Evolutionary conservation across 2,888 invertebrate genomes (phyloP), one percentile per base, ranked within the genome.

Genomic region (Cordylochernes scorpioides): DNA sequence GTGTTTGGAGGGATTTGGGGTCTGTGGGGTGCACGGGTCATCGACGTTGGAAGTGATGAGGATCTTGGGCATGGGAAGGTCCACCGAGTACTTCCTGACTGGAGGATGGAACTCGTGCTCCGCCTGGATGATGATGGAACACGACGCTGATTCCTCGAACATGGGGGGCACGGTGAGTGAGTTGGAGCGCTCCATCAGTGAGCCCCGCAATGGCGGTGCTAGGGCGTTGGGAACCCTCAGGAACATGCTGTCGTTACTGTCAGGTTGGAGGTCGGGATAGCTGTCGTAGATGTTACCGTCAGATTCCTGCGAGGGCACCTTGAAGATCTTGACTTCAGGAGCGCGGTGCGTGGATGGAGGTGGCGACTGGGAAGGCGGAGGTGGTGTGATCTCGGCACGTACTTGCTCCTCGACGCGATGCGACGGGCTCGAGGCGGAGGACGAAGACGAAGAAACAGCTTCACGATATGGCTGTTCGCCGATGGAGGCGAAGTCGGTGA

Each of bases 31-130:
- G 31, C 44, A 33, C 26, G 72, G 71, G 4, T 60, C 55, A 45
- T 73, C 72, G 51, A 69, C 63, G 44, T 70, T 71, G 42, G 67
- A 67, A 1, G 72, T 72, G 16, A 73, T 65, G 9, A 70, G 71
- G 18, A 49, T 49, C 15, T 44, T 41, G 8, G 44, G 44, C 24
- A 35, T 34, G 3, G 38, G 38, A 24, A 43, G 32, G 29, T 43
- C 44, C 10, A 41, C 31, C 4, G 43, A 44, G 17, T 36, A 37
- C 27, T 42, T 42, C 28, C 41, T 22, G 10, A 19, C 21, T 19
- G 21, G 21, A 19, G 9, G 9, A n/a, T 19, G 21, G 9, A 10
- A 10, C 9, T 19, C 10, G 9, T 19, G 9, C n/a, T n/a, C n/a
- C n/a, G n/a, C n/a, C n/a, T n/a, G n/a, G n/a, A n/a, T n/a, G n/a